These are phyloP conservation scores for Campylomormyrus numenius DNA, from an alignment of 2,113 vertebrate species.

Conservation along the genomic window DNA sequence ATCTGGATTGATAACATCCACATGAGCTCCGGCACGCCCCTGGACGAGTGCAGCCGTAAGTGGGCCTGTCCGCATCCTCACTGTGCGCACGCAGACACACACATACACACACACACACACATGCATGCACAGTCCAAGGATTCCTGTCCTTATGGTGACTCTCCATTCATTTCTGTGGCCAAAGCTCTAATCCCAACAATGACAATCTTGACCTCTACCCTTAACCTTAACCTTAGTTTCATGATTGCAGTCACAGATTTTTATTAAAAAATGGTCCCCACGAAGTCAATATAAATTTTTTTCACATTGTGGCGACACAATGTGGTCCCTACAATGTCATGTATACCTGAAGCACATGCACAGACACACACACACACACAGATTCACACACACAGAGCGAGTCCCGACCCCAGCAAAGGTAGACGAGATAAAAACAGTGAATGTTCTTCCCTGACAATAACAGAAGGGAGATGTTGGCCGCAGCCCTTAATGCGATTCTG, in stretches of 20 bases:
- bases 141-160: too few relatives aligned
- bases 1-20: slow-evolving; percentile 88
- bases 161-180: too few relatives aligned
- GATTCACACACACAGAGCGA: too few relatives aligned
- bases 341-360: too few relatives aligned
- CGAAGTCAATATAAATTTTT: too few relatives aligned
- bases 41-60: slow-evolving; percentile 90
- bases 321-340: not conserved
- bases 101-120: not conserved
- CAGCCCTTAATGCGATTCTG: slow-evolving; percentile 42
- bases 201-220: not conserved
- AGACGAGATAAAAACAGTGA: slow-evolving; percentile 30
- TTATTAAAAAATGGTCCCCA: not conserved
- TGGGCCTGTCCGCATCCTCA: slow-evolving; percentile 23
- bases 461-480: slow-evolving; percentile 20
- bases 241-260: not conserved
- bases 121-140: too few relatives aligned
- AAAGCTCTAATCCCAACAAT: not conserved
- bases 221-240: not conserved
- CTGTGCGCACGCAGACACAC: too few relatives aligned
- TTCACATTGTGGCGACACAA: not conserved
- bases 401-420: slow-evolving; percentile 40
- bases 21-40: slow-evolving; percentile 71
- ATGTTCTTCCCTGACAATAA: slow-evolving; percentile 41
- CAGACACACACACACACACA: not conserved